Conservation (phyloP, 2,113 vertebrate species). For the Apistogramma diplotaenia region DNA sequence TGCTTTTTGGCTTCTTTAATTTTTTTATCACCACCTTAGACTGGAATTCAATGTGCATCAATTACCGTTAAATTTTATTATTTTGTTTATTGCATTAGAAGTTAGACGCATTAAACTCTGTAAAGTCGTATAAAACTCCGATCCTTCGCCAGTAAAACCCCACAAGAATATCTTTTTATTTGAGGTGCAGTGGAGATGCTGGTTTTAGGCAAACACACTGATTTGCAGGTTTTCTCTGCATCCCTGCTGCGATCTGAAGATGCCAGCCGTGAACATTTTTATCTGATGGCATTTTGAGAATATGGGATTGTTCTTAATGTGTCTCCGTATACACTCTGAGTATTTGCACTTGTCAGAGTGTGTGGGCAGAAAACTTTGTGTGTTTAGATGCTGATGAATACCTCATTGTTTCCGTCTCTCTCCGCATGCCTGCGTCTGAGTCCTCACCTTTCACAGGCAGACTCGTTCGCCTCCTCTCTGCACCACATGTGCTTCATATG, state of each 20-base stretch:
- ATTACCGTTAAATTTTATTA: not conserved
- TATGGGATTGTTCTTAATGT: not conserved
- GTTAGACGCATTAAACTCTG: not conserved
- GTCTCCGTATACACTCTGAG: not conserved
- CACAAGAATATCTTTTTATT: not conserved
- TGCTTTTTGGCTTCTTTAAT: not conserved
- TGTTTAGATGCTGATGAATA: not conserved
- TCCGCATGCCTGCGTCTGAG: not conserved
- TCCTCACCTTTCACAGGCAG: not conserved
- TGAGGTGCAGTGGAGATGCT: not conserved
- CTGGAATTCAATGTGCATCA: accelerated
- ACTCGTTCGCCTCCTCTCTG: not conserved
- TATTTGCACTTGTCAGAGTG: not conserved
- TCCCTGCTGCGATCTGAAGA: slow-evolving; percentile 21
- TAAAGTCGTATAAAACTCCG: not conserved
- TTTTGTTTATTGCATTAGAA: not conserved
- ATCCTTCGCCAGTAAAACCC: not conserved
- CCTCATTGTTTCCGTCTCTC: slow-evolving; percentile 4
- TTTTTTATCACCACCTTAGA: not conserved
- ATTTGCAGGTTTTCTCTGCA: not conserved
- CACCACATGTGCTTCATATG: slow-evolving; percentile 8
- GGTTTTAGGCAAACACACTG: not conserved
- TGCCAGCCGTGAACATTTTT: slow-evolving; percentile 4
- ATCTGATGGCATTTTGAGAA: not conserved
- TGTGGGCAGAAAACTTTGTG: slow-evolving; percentile 3